Conservation (phyloP, 2,113 vertebrate genomes). For the Balaenoptera acutorostrata region DNA sequence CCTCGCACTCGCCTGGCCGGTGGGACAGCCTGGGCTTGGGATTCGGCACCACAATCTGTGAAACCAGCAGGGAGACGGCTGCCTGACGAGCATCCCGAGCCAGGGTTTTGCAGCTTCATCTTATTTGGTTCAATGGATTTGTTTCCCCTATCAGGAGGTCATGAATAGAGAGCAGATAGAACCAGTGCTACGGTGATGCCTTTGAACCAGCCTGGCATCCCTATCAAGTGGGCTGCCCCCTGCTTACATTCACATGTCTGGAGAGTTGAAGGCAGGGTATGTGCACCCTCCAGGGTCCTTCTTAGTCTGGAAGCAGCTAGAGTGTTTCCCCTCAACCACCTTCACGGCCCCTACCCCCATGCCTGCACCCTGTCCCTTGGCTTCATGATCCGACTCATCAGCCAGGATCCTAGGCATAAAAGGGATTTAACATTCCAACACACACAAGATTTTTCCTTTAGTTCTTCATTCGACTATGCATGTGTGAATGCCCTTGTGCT, state of each 20-base stretch:
- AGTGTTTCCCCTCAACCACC: background rate
- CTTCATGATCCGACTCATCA: background rate
- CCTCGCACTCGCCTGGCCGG: constrained; percentile 1
- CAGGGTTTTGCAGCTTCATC: constrained; percentile 54
- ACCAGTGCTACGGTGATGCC: background rate
- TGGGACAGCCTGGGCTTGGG: constrained; percentile 42
- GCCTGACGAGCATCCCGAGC: background rate
- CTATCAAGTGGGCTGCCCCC: background rate
- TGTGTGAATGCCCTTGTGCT: background rate
- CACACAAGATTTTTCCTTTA: background rate
- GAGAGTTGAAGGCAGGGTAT: background rate
- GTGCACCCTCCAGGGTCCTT: background rate
- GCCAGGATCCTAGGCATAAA: background rate
- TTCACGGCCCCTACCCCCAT: background rate
- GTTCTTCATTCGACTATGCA: background rate
- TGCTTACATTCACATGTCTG: fast-evolving
- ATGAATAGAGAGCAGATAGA: background rate
- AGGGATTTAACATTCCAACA: background rate
- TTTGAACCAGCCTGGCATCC: background rate
- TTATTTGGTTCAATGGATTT: constrained; percentile 71
- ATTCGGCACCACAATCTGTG: constrained; percentile 47
- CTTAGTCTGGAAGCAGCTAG: background rate
- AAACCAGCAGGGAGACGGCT: constrained; percentile 51
- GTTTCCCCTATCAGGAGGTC: constrained; percentile 24
- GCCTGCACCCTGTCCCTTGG: fast-evolving